Conservation (phyloP, 2,797 vertebrate species). For the Onychomys torridus region DNA sequence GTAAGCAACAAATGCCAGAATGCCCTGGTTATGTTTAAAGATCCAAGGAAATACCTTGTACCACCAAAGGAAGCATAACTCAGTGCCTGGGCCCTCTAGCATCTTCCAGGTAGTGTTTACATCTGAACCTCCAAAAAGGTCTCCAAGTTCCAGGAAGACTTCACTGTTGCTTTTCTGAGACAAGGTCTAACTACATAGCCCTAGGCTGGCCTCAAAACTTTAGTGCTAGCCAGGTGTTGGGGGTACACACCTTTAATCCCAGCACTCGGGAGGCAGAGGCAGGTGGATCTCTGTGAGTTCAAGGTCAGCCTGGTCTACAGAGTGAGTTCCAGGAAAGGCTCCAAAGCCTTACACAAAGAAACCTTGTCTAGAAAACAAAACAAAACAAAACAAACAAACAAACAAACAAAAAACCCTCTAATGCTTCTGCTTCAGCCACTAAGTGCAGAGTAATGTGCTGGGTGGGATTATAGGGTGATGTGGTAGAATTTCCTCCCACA, state of each 20-base stretch:
- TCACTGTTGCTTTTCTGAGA: neutral
- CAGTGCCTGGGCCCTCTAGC: neutral
- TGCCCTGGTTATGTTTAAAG: neutral
- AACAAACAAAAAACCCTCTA: too few relatives aligned
- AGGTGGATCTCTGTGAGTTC: too few relatives aligned
- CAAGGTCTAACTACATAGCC: neutral
- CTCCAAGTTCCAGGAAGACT: neutral
- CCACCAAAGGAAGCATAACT: neutral
- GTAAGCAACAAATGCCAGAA: neutral
- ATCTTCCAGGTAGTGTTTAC: neutral
- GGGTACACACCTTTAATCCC: too few relatives aligned
- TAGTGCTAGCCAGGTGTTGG: neutral
- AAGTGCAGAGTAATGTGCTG: neutral
- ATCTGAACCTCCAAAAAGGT: neutral
- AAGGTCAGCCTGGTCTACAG: too few relatives aligned
- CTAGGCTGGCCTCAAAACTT: neutral
- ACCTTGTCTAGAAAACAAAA: too few relatives aligned
- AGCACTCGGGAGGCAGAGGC: too few relatives aligned
- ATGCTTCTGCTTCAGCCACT: neutral
- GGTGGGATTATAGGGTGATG: too few relatives aligned
- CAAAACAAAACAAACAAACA: too few relatives aligned
- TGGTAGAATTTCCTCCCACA: neutral
- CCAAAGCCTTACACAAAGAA: too few relatives aligned
- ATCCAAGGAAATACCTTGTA: conserved; percentile 2
- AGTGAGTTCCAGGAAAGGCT: too few relatives aligned